Conservation (phyloP, 2,888 invertebrate genomes). For the Monochamus alternatus region DNA sequence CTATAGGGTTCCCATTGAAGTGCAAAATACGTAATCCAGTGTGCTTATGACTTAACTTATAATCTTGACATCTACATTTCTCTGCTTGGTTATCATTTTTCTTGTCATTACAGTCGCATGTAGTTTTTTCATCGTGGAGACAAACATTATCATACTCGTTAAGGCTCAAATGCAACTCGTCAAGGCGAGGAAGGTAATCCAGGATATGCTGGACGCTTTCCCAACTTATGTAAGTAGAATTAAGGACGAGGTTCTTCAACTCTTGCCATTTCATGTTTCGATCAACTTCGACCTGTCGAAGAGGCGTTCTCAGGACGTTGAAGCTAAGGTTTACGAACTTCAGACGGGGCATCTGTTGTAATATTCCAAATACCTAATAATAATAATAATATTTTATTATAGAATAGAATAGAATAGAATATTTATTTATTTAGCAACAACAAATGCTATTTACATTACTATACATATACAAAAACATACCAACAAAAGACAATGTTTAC, state of each 20-base stretch:
- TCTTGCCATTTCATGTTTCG: conserved; percentile 73
- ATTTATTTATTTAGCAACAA: too few species aligned
- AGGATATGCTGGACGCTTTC: conserved; percentile 84
- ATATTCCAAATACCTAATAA: conserved; percentile 84
- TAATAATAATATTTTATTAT: too few species aligned
- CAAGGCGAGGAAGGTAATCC: conserved; percentile 83
- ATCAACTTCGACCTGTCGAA: conserved; percentile 71
- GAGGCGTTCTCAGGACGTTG: conserved; percentile 84
- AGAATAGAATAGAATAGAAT: too few species aligned
- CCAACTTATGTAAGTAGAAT: conserved; percentile 92
- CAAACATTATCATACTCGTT: conserved; percentile 89
- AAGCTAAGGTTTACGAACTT: conserved; percentile 94
- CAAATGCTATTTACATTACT: too few species aligned
- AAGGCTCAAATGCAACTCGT: conserved; percentile 93
- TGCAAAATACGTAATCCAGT: conserved; percentile 84
- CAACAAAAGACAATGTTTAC: too few species aligned
- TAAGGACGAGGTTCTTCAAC: conserved; percentile 86
- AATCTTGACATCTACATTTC: conserved; percentile 44
- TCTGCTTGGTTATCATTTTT: conserved; percentile 49
- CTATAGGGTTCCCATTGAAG: conserved; percentile 91
- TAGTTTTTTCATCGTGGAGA: conserved; percentile 72
- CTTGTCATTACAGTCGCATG: conserved; percentile 50
- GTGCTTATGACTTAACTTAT: conserved; percentile 71
- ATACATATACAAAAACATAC: too few species aligned
- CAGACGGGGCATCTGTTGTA: conserved; percentile 90